Percentiles rank a stretch among this genome's conserved stretches.
Conservation (phyloP, 64 coral and sea anemone genomes). For the Pachyseris speciosa region DNA sequence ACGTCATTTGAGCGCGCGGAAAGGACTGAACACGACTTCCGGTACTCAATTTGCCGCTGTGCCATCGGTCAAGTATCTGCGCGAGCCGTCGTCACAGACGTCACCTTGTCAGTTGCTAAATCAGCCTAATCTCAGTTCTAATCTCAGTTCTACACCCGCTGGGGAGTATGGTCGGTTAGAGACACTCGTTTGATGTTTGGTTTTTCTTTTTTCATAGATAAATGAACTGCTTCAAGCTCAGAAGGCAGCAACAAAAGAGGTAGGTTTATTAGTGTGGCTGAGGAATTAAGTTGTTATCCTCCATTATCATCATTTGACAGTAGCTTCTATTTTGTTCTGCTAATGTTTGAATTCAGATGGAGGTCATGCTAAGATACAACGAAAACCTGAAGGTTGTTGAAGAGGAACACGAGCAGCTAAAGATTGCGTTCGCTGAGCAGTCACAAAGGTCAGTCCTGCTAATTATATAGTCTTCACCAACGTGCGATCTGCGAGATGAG, state of each 20-base stretch:
- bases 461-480: not conserved
- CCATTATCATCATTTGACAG: not conserved
- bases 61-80: too few species aligned
- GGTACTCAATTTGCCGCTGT: too few species aligned
- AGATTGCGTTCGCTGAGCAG: constrained; percentile 93
- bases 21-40: too few species aligned
- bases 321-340: not conserved
- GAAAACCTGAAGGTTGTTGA: constrained; percentile 71
- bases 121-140: too few species aligned
- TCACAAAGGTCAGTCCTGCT: constrained; percentile 73
- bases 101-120: too few species aligned
- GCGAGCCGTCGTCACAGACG: too few species aligned
- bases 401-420: constrained; percentile 85
- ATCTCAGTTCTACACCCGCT: not conserved
- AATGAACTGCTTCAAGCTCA: constrained; percentile 78
- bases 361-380: constrained; percentile 53
- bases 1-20: too few species aligned
- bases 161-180: not conserved
- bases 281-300: not conserved
- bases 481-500: too few species aligned
- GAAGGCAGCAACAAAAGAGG: constrained; percentile 90
- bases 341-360: constrained; percentile 55
- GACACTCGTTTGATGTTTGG: too few species aligned
- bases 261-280: not conserved
- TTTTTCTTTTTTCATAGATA: constrained; percentile 54